Conservation (phyloP, 2,888 invertebrate genomes). For the Amiota communis region DNA sequence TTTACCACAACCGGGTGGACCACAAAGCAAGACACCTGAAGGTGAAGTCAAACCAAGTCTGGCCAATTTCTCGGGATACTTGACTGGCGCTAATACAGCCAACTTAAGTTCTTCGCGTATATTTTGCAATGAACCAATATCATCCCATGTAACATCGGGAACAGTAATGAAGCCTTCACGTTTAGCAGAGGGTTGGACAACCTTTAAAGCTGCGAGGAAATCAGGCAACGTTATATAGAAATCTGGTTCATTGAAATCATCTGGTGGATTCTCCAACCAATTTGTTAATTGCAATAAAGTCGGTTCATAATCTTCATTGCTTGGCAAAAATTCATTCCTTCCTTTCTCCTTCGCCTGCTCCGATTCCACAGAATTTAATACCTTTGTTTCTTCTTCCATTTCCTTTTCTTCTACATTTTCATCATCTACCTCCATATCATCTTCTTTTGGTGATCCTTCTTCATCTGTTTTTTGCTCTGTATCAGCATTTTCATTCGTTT, state of each 20-base stretch:
- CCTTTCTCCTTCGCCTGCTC: slow-evolving; percentile 47
- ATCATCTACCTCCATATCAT: slow-evolving; percentile 46
- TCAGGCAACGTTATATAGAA: slow-evolving; percentile 84
- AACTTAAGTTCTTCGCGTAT: slow-evolving; percentile 92
- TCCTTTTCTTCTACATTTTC: not conserved
- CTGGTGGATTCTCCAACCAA: slow-evolving; percentile 80
- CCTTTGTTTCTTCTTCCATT: not conserved
- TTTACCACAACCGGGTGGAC: slow-evolving; percentile 97
- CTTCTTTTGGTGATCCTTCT: slow-evolving; percentile 40
- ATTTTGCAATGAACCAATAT: slow-evolving; percentile 92
- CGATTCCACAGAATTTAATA: not conserved
- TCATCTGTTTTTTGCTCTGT: slow-evolving; percentile 29
- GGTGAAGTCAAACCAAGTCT: slow-evolving; percentile 86
- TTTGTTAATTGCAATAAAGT: slow-evolving; percentile 77
- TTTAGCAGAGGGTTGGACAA: slow-evolving; percentile 93
- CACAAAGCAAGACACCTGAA: slow-evolving; percentile 93
- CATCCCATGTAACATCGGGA: slow-evolving; percentile 97
- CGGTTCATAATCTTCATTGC: slow-evolving; percentile 58
- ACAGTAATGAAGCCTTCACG: slow-evolving; percentile 98
- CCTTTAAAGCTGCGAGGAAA: slow-evolving; percentile 84
- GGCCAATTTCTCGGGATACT: slow-evolving; percentile 86
- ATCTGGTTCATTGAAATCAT: slow-evolving; percentile 79
- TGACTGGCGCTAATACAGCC: slow-evolving; percentile 93
- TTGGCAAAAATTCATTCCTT: slow-evolving; percentile 46
- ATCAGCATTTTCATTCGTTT: slow-evolving; percentile 38